Evolutionary conservation across 2,113 vertebrate genomes (phyloP).

Genomic region (Peromyscus maniculatus): DNA sequence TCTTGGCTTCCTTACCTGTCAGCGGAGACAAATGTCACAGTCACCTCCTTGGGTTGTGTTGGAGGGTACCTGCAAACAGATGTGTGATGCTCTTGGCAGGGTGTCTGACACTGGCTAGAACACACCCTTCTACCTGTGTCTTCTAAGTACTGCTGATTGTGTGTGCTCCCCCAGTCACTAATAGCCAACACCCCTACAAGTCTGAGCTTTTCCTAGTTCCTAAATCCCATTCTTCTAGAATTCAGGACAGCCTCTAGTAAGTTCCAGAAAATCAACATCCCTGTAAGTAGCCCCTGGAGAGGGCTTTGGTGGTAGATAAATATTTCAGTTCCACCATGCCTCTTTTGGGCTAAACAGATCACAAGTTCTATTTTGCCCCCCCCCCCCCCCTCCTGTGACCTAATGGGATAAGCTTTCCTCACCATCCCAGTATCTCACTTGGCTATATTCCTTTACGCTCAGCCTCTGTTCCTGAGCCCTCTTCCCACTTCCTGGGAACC

Average conservation of each 20-base stretch:
- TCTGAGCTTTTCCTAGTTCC: background rate
- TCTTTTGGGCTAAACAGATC: background rate
- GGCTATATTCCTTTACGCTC: background rate
- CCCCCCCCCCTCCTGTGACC: background rate
- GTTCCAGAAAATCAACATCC: background rate
- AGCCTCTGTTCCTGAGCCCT: background rate
- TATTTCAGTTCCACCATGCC: background rate
- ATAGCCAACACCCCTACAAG: rapidly evolving
- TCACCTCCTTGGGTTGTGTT: background rate
- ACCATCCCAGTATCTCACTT: background rate
- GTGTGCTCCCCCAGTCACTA: background rate
- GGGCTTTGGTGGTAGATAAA: background rate
- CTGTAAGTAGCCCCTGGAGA: background rate
- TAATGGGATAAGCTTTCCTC: background rate
- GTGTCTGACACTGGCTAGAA: background rate
- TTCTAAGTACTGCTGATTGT: background rate
- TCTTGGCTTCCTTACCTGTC: background rate
- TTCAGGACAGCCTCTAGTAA: background rate
- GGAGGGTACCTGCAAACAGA: background rate
- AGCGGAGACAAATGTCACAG: background rate
- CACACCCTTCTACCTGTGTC: rapidly evolving
- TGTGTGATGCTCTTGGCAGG: background rate
- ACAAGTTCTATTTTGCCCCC: background rate
- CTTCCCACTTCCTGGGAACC: background rate
- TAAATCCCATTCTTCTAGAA: background rate